Base-by-base conservation (phyloP, 2,888 invertebrate species). In the Aleiodes leptofemur region DNA sequence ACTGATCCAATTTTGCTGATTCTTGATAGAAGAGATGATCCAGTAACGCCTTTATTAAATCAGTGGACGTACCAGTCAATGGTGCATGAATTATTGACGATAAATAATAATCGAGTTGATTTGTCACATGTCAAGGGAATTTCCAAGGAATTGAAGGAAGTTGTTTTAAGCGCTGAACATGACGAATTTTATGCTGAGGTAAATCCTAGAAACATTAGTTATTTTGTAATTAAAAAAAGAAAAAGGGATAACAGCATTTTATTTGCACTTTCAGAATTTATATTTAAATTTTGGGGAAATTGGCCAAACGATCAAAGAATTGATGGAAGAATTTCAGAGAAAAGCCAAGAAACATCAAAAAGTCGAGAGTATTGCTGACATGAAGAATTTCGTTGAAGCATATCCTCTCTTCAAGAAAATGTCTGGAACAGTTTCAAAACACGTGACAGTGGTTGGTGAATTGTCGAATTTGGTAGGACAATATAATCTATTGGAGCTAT, bases 61-160 rank as follows among this genome's bases (percentile, higher is more conserved):
- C 93, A 98, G 92, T 99, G 99, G 99, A 99, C 99, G 0, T 99
- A 99, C 90, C 99, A 99, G 90, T 99, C 99, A 1, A 99, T 99
- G 99, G 98, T 99, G 9, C 99, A 99, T 90, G 99, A 99, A 90
- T 90, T 99, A 71, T 90, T 99, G 56, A 95, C 95, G 0, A 98
- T 99, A 80, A 94, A 94, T 85, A 88, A 88, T 23, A 88, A 88
- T 77, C 93, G 98, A 75, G 98, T 99, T 34, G 96, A 95, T 88
- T 92, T 99, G 78, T 95, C 96, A 0, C 93, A 94, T 80, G 93
- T 97, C 34, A 94, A 96, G 13, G 96, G 95, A 59, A 94, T 97
- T 78, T 93, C 94, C 23, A 96, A 96, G 88, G 98, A 98, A 85
- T 93, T 97, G 79, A 93, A 94, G 81, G 98, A 99, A 91, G 95